phyloP scores from a whole-genome alignment of 2,797 vertebrate species.

The Myotis findleyi region DNA sequence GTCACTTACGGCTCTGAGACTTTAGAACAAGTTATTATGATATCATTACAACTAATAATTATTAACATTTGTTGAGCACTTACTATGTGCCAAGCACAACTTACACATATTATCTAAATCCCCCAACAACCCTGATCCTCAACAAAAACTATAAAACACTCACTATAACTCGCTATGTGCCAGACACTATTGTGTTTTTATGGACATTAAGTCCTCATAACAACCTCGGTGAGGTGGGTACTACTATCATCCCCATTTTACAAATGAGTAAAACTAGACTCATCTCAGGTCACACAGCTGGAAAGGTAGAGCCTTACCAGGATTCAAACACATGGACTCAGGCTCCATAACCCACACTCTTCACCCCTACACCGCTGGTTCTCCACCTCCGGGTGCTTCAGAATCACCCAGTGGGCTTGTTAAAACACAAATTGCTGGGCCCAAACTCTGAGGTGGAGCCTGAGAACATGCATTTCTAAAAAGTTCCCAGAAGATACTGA shows the following conservation, averaged over 20 bases:
- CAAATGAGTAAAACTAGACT: not conserved
- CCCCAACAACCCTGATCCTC: not conserved
- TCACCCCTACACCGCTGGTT: rapidly evolving
- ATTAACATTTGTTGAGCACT: conserved; percentile 9
- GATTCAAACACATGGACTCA: not conserved
- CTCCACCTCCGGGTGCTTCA: not conserved
- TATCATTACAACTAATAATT: not conserved
- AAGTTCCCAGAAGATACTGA: not conserved
- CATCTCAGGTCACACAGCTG: not conserved
- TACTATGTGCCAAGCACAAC: not conserved
- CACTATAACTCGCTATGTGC: not conserved
- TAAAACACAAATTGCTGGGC: not conserved
- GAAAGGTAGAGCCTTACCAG: not conserved
- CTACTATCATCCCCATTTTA: not conserved
- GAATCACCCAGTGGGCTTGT: not conserved
- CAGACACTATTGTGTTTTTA: not conserved
- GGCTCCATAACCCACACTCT: too few species aligned
- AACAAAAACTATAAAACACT: not conserved
- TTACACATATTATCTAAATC: conserved; percentile 10
- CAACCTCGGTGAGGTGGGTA: not conserved
- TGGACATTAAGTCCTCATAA: not conserved
- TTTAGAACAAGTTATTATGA: not conserved
- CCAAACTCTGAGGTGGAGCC: not conserved
- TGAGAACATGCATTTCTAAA: not conserved
- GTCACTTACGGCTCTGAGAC: not conserved